A percentile compares a stretch with the other conserved stretches of the same genome.
phyloP scores from a whole-genome alignment of 2,888 invertebrate species.

The Unio pictorum region DNA sequence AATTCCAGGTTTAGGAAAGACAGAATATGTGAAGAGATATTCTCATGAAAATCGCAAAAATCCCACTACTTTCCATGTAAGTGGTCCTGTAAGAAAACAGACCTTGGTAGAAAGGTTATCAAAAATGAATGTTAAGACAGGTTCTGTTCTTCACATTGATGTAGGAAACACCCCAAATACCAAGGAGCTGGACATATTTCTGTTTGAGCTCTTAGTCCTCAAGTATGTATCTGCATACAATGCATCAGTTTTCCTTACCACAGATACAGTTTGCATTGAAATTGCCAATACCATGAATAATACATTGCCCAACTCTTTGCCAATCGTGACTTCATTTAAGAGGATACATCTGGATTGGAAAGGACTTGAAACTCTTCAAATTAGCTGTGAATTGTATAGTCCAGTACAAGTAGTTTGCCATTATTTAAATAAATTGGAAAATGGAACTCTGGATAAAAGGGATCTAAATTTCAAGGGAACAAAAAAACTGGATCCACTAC shows the following conservation, averaged over 20 bases:
- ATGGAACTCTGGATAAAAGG: constrained; percentile 20
- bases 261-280: constrained; percentile 34
- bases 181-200: constrained; percentile 34
- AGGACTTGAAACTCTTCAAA: constrained; percentile 25
- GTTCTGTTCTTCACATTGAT: constrained; percentile 41
- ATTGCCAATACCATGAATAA: constrained; percentile 46
- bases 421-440: constrained; percentile 27
- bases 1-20: constrained; percentile 44
- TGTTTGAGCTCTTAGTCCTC: constrained; percentile 45
- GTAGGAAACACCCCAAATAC: constrained; percentile 32
- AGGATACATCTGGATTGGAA: constrained; percentile 30
- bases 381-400: constrained; percentile 37
- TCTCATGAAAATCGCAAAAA: constrained; percentile 16
- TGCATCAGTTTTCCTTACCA: constrained; percentile 19
- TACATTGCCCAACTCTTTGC: constrained; percentile 35
- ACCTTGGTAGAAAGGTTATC: constrained; percentile 23
- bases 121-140: constrained; percentile 12
- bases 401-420: constrained; percentile 49
- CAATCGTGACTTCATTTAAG: constrained; percentile 32
- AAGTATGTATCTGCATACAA: constrained; percentile 28
- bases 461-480: constrained; percentile 30
- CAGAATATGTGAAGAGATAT: constrained; percentile 20
- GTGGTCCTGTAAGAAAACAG: constrained; percentile 32
- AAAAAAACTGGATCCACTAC: constrained; percentile 13
- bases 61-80: constrained; percentile 35